Evolutionary conservation across 2,888 invertebrate species (phyloP).

Genomic region (Agrotis segetum): DNA sequence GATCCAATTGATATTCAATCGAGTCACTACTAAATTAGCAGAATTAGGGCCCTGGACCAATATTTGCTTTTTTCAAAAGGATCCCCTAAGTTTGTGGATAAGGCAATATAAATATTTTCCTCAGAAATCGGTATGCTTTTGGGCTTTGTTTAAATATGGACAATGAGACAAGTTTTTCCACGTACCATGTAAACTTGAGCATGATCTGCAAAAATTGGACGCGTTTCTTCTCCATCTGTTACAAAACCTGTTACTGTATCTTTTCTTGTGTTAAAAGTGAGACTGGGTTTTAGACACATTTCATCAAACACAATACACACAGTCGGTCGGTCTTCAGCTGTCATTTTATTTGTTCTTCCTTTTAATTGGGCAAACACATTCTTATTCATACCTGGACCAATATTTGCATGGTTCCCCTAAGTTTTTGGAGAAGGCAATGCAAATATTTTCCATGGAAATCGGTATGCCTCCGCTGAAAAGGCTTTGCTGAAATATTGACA

Average conservation of each 20-base stretch:
- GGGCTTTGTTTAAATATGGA: no score
- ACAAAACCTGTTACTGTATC: conserved; percentile 4
- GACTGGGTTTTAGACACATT: conserved; percentile 9
- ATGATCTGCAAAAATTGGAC: conserved; percentile 1
- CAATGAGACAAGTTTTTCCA: background rate
- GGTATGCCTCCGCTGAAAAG: no score
- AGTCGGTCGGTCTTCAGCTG: background rate
- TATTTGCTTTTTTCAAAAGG: no score
- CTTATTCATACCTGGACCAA: conserved; percentile 4
- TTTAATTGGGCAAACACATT: conserved; percentile 6
- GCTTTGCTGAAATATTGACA: no score
- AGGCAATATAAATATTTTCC: no score
- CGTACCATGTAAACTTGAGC: conserved; percentile 7
- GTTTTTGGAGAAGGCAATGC: conserved; percentile 10
- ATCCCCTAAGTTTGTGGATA: no score
- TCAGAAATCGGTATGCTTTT: no score
- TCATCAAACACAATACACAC: conserved; percentile 8
- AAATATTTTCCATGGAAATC: conserved; percentile 12
- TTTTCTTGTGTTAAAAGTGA: conserved; percentile 4
- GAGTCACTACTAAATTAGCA: no score
- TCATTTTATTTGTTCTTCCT: conserved; percentile 1
- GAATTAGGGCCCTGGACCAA: no score
- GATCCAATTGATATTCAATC: no score
- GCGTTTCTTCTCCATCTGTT: conserved; percentile 10
- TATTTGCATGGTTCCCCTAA: background rate